Percentiles rank a stretch among this genome's conserved stretches.
Conservation (phyloP, 2,888 invertebrate genomes). For the Bedellia somnulentella region DNA sequence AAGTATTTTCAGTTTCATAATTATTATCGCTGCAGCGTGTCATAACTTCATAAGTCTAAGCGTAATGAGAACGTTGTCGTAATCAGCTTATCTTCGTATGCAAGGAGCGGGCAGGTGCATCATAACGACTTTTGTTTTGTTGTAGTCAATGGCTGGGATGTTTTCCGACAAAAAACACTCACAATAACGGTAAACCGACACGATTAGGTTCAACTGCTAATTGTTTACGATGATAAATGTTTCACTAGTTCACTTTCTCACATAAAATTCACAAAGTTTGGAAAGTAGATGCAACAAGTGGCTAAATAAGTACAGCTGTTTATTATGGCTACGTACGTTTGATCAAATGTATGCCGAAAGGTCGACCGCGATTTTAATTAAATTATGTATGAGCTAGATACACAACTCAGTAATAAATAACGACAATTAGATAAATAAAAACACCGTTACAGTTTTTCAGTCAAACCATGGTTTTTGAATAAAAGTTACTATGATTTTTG, state of each 20-base stretch:
- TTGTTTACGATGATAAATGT: slow-evolving; percentile 24
- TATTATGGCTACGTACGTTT: no score
- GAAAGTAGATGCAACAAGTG: slow-evolving; percentile 39
- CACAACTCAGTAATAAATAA: no score
- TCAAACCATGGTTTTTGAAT: no score
- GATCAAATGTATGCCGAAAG: no score
- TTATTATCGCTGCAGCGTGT: slow-evolving; percentile 22
- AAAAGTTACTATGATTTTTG: no score
- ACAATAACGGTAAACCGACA: neutral
- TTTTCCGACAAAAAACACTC: neutral
- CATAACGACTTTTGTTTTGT: neutral
- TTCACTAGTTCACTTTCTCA: slow-evolving; percentile 32
- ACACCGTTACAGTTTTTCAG: no score
- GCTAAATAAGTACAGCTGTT: slow-evolving; percentile 25
- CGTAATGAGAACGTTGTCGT: slow-evolving; percentile 21
- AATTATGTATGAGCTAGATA: no score
- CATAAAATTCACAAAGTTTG: slow-evolving; percentile 28
- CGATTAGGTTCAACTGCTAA: slow-evolving; percentile 19
- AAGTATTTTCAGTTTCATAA: slow-evolving; percentile 23
- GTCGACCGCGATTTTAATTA: no score
- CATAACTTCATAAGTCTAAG: slow-evolving; percentile 21
- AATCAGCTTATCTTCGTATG: slow-evolving; percentile 3
- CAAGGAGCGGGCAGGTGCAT: no score
- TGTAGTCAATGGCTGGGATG: neutral
- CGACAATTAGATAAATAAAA: no score